Percentiles rank a stretch among this genome's conserved stretches.
Conservation (phyloP, 2,113 vertebrate species). For the Malurus melanocephalus region DNA sequence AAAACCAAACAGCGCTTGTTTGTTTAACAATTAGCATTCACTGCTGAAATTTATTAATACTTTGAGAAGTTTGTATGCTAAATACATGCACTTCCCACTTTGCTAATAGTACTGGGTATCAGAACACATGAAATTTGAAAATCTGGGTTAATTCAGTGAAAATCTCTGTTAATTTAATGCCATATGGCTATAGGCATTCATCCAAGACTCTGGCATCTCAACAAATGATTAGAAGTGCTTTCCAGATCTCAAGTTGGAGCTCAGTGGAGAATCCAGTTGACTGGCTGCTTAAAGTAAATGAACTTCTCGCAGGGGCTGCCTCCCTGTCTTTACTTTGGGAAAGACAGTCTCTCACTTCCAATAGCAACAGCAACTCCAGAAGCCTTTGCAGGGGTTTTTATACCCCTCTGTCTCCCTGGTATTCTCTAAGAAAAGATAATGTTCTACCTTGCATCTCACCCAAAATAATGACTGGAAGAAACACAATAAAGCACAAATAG, state of each 20-base stretch:
- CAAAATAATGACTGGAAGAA: not conserved
- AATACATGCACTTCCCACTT: constrained; percentile 7
- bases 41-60: constrained; percentile 7
- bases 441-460: not conserved
- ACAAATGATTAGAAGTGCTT: constrained; percentile 5
- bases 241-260: not conserved
- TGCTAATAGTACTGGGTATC: not conserved
- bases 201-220: constrained; percentile 43
- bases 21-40: constrained; percentile 18
- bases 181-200: constrained; percentile 44
- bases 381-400: not conserved
- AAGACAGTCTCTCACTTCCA: not conserved
- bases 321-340: not conserved
- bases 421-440: not conserved
- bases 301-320: not conserved
- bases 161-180: constrained; percentile 47
- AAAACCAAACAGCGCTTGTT: not conserved
- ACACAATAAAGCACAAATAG: not conserved
- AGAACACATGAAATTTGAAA: constrained; percentile 28
- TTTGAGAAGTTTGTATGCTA: not conserved
- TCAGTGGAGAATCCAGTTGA: constrained; percentile 8
- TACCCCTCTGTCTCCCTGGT: not conserved
- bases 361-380: not conserved
- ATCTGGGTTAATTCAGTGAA: constrained; percentile 46
- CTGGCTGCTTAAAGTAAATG: not conserved